Conservation (phyloP, 2,113 vertebrate species). For the Carassius gibelio region DNA sequence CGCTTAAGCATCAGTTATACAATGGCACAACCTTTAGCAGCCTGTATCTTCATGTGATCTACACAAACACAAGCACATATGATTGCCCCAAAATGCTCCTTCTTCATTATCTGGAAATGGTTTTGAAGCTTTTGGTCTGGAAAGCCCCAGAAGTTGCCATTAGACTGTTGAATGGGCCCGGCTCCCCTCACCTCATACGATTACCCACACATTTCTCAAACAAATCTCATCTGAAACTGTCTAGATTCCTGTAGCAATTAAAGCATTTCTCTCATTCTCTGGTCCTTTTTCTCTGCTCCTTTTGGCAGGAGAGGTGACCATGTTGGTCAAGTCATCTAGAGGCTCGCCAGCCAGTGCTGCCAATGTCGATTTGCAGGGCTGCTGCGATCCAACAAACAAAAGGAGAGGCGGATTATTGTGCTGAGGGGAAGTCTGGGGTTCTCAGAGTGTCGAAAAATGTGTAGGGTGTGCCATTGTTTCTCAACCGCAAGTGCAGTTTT, state of each 20-base stretch:
- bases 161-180: conserved; percentile 63
- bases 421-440: conserved; percentile 67
- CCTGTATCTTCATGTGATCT: conserved; percentile 51
- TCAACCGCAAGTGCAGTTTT: conserved; percentile 65
- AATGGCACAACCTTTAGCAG: conserved; percentile 45
- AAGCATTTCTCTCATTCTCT: conserved; percentile 71
- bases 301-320: conserved; percentile 67
- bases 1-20: conserved; percentile 62
- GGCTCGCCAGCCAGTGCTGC: conserved; percentile 72
- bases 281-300: conserved; percentile 65
- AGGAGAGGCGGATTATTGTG: conserved; percentile 67
- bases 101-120: conserved; percentile 53
- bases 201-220: conserved; percentile 68
- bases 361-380: conserved; percentile 68
- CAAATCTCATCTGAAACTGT: conserved; percentile 65
- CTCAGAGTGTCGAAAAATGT: conserved; percentile 66
- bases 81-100: conserved; percentile 55
- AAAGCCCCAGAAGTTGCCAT: conserved; percentile 65
- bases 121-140: conserved; percentile 23
- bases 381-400: conserved; percentile 73
- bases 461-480: conserved; percentile 77
- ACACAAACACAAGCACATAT: conserved; percentile 50
- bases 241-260: conserved; percentile 74
- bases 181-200: conserved; percentile 59
- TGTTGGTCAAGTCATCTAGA: conserved; percentile 71